Evolutionary conservation across 1,140 invertebrate species (phyloP).

Genomic region (Stegodyphus mimosarum): DNA sequence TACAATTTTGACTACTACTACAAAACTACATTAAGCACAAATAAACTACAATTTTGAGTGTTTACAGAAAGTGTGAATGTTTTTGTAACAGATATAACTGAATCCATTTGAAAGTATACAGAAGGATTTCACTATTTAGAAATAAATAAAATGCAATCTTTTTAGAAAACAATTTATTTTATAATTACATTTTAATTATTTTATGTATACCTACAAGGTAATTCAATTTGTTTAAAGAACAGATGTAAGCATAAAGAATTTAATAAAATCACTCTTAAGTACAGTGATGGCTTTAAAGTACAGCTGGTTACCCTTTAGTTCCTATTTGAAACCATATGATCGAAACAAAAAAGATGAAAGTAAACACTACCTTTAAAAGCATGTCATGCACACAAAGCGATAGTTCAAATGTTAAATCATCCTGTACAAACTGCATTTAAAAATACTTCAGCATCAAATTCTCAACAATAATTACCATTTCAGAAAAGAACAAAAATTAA

Average conservation of each 20-base stretch:
- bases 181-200: slow-evolving; percentile 33
- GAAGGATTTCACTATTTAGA: neutral
- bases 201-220: slow-evolving; percentile 54
- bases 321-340: slow-evolving; percentile 10
- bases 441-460: neutral
- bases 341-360: slow-evolving; percentile 1
- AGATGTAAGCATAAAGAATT: slow-evolving; percentile 11
- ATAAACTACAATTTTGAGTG: too few species aligned
- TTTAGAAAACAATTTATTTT: slow-evolving; percentile 56
- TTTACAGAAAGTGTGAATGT: too few species aligned
- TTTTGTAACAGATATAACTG: too few species aligned
- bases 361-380: slow-evolving; percentile 3
- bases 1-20: too few species aligned
- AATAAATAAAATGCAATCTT: slow-evolving; percentile 2
- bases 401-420: neutral
- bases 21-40: too few species aligned
- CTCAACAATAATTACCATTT: neutral
- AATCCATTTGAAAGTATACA: too few species aligned
- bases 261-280: slow-evolving; percentile 49
- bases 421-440: neutral
- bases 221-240: slow-evolving; percentile 32
- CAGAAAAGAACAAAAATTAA: neutral
- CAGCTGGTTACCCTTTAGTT: slow-evolving; percentile 6
- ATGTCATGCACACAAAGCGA: slow-evolving; percentile 1
- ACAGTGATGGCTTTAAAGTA: slow-evolving; percentile 31